Base-by-base conservation (phyloP, 2,113 vertebrate genomes). In the Promerops cafer region DNA sequence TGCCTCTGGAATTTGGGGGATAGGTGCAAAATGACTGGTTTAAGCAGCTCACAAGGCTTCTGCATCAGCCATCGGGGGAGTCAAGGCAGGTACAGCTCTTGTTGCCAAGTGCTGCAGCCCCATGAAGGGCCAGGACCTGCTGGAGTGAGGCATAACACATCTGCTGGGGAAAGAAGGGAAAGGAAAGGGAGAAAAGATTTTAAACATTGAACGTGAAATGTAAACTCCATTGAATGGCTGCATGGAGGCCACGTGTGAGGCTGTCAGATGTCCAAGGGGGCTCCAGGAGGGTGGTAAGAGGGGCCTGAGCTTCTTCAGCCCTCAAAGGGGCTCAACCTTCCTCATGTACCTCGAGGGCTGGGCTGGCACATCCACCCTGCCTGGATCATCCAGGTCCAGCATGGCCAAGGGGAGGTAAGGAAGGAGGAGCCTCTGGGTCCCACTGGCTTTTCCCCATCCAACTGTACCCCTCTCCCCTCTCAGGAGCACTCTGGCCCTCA, bases 251-350 rank as follows among this genome's bases (percentile, higher is more conserved):
- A 21, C 23, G 6, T 35, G 44, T 1, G 16, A 69, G 64, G 54
- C 33, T 60, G 69, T 78, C 50, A 57, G 54, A 26, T 47, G 50
- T 49, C 30, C 45, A 47, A 15, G 22, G 26, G 70, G 60, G 35
- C 54, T 88, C 60, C 60, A 20, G 30, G 37, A 68, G n/a, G 27
- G 27, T 68, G 61, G 50, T 1, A 9, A 88, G 33, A 70, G 40
- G 14, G 42, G 28, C 31, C 23, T 0, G 0, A 33, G 27, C 27
- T 31, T 35, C n/a, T 0, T 1, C 2, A 65, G 4, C 56, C 49
- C 16, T 49, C 37, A 27, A 13, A 3, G 31, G n/a, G 16, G 5
- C 44, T 53, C 6, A 1, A 3, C 21, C 6, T 49, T 49, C 69
- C 53, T 30, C 49, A 17, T 23, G 39, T 2, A 24, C 39, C 31